Percentiles rank a stretch among this genome's conserved stretches.
phyloP scores from a whole-genome alignment of 2,888 invertebrate species.

The Eupithecia exiguata region DNA sequence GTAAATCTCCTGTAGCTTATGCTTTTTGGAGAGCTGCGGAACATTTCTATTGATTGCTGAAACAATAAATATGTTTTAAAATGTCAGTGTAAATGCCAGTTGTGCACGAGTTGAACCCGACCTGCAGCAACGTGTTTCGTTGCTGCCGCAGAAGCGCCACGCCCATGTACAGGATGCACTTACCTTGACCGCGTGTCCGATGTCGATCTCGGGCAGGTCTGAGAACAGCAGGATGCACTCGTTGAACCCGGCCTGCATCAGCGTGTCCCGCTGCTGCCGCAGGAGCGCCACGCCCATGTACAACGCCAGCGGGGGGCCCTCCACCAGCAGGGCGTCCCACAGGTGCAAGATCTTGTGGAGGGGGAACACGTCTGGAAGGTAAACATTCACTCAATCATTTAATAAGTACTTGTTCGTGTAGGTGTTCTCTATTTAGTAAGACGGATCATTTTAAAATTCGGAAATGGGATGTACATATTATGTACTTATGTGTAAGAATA shows the following conservation, averaged over 20 bases:
- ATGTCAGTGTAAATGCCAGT: neutral
- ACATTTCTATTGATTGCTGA: conserved; percentile 92
- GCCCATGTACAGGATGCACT: conserved; percentile 90
- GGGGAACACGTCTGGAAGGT: conserved; percentile 95
- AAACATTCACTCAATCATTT: neutral
- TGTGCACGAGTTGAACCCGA: neutral
- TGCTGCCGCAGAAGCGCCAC: conserved; percentile 96
- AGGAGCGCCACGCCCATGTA: conserved; percentile 97
- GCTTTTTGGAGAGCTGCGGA: conserved; percentile 93
- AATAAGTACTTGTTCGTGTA: too few species aligned
- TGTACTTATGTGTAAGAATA: too few species aligned
- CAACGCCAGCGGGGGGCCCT: conserved; percentile 96
- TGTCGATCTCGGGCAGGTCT: conserved; percentile 98
- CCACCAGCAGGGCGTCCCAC: conserved; percentile 98
- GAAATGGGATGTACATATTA: too few species aligned
- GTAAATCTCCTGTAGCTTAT: conserved; percentile 93
- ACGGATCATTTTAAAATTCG: too few species aligned
- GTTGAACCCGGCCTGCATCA: conserved; percentile 96
- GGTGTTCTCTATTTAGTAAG: too few species aligned
- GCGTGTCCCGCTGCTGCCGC: conserved; percentile 91
- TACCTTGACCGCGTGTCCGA: conserved; percentile 93
- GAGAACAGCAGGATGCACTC: conserved; percentile 99
- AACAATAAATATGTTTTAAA: conserved; percentile 17
- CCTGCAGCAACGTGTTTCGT: conserved; percentile 90
- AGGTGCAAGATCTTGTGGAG: conserved; percentile 98